phyloP scores from a whole-genome alignment of 2,888 invertebrate species.

The Clivina fossor region DNA sequence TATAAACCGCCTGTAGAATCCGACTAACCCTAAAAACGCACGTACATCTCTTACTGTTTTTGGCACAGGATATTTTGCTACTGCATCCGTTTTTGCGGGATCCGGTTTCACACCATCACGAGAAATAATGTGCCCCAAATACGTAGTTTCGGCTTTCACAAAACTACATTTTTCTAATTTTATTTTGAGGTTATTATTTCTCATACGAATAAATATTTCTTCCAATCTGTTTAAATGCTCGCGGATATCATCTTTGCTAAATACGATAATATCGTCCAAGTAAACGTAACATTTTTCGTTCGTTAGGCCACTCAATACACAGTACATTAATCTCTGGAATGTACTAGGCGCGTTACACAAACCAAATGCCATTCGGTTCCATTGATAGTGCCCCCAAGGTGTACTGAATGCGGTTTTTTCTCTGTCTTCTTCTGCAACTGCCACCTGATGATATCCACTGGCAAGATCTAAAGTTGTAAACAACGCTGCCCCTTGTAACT shows the following conservation, averaged over 20 bases:
- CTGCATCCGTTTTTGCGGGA: constrained; percentile 29
- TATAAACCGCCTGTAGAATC: constrained; percentile 39
- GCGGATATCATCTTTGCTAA: constrained; percentile 7
- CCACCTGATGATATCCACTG: constrained; percentile 42
- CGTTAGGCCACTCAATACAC: constrained; percentile 39
- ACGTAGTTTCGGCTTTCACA: constrained; percentile 23
- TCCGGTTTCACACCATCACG: constrained; percentile 36
- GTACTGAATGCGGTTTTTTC: constrained; percentile 41
- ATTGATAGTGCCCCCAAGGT: constrained; percentile 39
- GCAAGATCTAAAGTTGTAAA: constrained; percentile 43
- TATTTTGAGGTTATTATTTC: constrained; percentile 30
- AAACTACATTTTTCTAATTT: constrained; percentile 38
- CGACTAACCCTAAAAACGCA: constrained; percentile 37
- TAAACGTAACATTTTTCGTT: constrained; percentile 35
- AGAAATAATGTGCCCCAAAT: constrained; percentile 36
- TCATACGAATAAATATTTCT: constrained; percentile 14
- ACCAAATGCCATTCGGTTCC: constrained; percentile 43
- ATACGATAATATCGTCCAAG: constrained; percentile 38
- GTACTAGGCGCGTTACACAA: constrained; percentile 44
- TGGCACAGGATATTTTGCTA: constrained; percentile 35
- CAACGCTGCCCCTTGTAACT: constrained; percentile 39
- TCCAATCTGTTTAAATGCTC: constrained; percentile 19
- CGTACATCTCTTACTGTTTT: constrained; percentile 36
- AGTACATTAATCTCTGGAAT: constrained; percentile 45
- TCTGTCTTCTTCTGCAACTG: constrained; percentile 33